phyloP scores from a whole-genome alignment of 2,113 vertebrate species.

The Toxostoma redivivum region DNA sequence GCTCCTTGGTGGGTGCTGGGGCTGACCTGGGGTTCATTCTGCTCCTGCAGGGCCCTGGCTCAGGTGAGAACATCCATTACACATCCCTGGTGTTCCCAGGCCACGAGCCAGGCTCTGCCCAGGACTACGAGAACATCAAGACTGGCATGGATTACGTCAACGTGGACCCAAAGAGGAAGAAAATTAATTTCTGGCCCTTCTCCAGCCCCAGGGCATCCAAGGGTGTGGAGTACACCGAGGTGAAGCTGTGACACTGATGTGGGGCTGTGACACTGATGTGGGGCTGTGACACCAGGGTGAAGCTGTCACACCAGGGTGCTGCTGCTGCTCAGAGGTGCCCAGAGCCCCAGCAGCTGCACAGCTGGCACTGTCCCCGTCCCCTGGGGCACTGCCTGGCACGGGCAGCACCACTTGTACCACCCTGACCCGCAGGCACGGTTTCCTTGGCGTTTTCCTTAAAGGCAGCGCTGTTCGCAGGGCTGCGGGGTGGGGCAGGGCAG shows the following conservation, averaged over 20 bases:
- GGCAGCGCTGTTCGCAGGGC: background rate
- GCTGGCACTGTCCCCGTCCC: background rate
- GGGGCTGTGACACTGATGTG: background rate
- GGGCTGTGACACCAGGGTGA: background rate
- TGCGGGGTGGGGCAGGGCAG: background rate
- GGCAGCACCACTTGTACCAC: background rate
- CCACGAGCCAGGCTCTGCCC: fast-evolving
- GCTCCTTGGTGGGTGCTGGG: background rate
- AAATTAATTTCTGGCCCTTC: background rate
- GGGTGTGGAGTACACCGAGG: slow-evolving; percentile 37
- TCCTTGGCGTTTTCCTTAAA: background rate
- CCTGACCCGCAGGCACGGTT: background rate
- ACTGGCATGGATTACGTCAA: slow-evolving; percentile 51
- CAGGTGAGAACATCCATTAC: slow-evolving; percentile 16
- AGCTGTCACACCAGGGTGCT: background rate
- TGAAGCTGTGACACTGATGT: background rate
- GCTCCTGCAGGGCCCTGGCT: background rate
- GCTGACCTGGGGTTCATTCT: background rate
- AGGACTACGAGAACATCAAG: slow-evolving; percentile 52
- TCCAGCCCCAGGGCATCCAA: background rate
- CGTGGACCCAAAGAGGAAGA: slow-evolving; percentile 19
- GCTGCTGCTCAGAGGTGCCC: background rate
- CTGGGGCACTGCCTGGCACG: background rate
- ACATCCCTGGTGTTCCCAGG: slow-evolving; percentile 38
- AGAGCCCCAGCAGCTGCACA: background rate